These are phyloP conservation scores for Globia sparganii DNA, from an alignment of 2,888 invertebrate species.

Conservation along the genomic window DNA sequence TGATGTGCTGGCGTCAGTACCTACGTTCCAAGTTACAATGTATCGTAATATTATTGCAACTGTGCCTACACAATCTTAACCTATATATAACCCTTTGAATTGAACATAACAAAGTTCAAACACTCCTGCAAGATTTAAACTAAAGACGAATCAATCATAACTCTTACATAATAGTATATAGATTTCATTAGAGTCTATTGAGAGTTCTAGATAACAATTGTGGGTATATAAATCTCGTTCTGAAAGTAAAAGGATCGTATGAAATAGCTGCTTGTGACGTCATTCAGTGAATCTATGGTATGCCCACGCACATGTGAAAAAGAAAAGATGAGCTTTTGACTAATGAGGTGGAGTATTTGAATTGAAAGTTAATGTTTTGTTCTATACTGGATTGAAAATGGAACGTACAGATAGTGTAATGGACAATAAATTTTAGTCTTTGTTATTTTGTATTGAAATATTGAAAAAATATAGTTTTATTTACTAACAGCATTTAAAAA, in stretches of 20 bases:
- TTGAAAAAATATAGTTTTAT: no score
- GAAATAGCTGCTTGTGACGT: conserved; percentile 15
- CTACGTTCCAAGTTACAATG: background rate
- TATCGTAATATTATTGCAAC: background rate
- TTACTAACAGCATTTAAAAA: no score
- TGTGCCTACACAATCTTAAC: background rate
- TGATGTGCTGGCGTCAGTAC: no score
- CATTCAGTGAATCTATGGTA: conserved; percentile 12
- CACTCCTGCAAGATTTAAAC: conserved; percentile 5
- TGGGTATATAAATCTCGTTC: conserved; percentile 27
- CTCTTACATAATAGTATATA: conserved; percentile 24
- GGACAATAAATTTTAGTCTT: background rate
- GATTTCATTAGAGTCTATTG: conserved; percentile 39
- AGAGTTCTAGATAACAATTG: conserved; percentile 28
- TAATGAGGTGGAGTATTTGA: conserved; percentile 11
- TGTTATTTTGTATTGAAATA: background rate
- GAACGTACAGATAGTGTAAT: background rate
- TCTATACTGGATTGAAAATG: background rate
- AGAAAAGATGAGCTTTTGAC: conserved; percentile 11
- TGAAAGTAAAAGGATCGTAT: conserved; percentile 51
- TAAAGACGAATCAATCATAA: conserved; percentile 19
- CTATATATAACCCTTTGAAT: conserved; percentile 41
- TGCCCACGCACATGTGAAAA: conserved; percentile 32
- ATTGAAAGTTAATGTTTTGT: background rate
- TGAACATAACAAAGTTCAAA: conserved; percentile 33